A percentile compares a stretch with the other conserved stretches of the same genome.
Evolutionary conservation across 2,797 vertebrate genomes (phyloP).

Genomic region (Atherinosoma microstoma): DNA sequence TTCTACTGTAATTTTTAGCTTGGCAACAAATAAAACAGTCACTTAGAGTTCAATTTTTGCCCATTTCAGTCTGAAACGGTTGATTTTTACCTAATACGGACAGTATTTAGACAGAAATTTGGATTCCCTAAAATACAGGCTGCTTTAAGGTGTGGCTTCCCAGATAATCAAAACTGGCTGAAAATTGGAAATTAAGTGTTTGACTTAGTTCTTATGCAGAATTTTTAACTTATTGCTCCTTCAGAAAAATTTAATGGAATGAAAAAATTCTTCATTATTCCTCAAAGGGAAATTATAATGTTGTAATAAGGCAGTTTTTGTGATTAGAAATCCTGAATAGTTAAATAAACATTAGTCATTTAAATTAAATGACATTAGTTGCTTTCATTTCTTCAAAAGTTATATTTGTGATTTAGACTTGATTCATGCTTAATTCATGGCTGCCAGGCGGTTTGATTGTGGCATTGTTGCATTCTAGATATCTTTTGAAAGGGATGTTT

Average conservation of each 20-base stretch:
- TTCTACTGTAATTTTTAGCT: constrained; percentile 17
- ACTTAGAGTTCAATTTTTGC: constrained; percentile 13
- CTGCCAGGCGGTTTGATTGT: not conserved
- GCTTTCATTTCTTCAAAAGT: not conserved
- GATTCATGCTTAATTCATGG: not conserved
- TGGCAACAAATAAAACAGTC: constrained; percentile 11
- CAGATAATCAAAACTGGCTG: constrained; percentile 2
- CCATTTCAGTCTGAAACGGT: constrained; percentile 7
- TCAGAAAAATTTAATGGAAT: too few relatives aligned
- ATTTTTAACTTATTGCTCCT: too few relatives aligned
- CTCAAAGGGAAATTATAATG: too few relatives aligned
- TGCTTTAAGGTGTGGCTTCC: not conserved
- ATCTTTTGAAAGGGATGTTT: not conserved
- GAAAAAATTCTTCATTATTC: too few relatives aligned
- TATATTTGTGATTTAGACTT: not conserved
- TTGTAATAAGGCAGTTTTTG: too few relatives aligned
- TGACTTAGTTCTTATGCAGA: not conserved
- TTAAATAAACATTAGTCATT: too few relatives aligned
- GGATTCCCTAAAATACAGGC: not conserved
- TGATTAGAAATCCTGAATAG: too few relatives aligned
- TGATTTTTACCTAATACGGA: not conserved
- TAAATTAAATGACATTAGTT: too few relatives aligned
- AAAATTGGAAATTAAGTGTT: constrained; percentile 4
- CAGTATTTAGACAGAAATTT: constrained; percentile 21
- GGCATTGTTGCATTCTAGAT: not conserved